Percentiles rank a stretch among this genome's conserved stretches.
Conservation (phyloP, 2,113 vertebrate species). For the Aphyosemion australe region DNA sequence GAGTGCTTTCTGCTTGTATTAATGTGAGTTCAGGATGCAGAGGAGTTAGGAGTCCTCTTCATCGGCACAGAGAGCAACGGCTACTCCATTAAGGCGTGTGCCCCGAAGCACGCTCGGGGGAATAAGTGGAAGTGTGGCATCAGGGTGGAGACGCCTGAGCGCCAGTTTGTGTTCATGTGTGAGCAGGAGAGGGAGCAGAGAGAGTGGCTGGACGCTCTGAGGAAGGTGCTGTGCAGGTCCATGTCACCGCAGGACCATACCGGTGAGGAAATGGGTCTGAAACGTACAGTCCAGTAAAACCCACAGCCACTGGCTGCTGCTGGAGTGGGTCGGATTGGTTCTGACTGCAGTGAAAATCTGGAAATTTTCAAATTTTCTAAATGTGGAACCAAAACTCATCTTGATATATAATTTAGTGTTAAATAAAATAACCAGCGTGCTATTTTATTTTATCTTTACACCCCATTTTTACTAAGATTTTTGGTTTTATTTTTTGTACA, state of each 20-base stretch:
- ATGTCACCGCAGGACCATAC: constrained; percentile 79
- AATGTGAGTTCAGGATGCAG: constrained; percentile 81
- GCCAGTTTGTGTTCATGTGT: constrained; percentile 89
- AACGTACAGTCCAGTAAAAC: background rate
- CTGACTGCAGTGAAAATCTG: too few relatives aligned
- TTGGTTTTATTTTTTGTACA: too few relatives aligned
- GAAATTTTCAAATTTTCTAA: too few relatives aligned
- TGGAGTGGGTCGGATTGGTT: too few relatives aligned
- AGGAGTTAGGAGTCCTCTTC: constrained; percentile 86
- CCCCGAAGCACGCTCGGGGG: constrained; percentile 75
- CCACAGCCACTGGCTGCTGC: background rate
- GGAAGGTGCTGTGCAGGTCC: constrained; percentile 77
- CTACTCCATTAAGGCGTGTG: constrained; percentile 80
- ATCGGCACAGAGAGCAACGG: constrained; percentile 83
- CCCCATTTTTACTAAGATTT: too few relatives aligned
- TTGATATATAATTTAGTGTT: background rate
- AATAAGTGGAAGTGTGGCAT: constrained; percentile 87
- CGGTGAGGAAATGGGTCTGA: constrained; percentile 59
- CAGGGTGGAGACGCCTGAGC: constrained; percentile 79
- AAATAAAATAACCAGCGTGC: too few relatives aligned
- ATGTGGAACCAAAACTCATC: background rate
- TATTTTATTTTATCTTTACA: too few relatives aligned
- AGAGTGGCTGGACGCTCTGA: constrained; percentile 87
- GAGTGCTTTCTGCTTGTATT: background rate
- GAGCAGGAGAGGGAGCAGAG: constrained; percentile 85